These are phyloP conservation scores for Noctua fimbriata DNA, from an alignment of 2,888 invertebrate genomes.

Conservation along the genomic window DNA sequence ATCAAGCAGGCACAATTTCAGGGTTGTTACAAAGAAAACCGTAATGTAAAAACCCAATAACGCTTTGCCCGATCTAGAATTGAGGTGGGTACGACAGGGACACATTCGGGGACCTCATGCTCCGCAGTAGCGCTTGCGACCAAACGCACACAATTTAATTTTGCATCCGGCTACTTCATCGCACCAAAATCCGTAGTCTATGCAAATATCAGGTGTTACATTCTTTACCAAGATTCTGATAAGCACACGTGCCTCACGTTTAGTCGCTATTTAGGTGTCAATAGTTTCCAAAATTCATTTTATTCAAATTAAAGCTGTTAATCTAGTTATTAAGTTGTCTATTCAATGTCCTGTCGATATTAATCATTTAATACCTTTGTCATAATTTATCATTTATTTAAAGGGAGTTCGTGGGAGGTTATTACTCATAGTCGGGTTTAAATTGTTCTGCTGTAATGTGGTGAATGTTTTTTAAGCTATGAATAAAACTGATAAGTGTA, in stretches of 20 bases:
- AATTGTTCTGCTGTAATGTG: constrained; percentile 10
- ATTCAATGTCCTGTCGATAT: constrained; percentile 57
- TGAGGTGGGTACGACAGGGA: neutral
- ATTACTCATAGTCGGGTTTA: constrained; percentile 51
- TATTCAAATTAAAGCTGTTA: constrained; percentile 52
- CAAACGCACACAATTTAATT: neutral
- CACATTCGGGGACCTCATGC: no score
- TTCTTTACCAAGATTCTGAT: constrained; percentile 48
- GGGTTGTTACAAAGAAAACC: neutral
- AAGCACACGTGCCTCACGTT: constrained; percentile 55
- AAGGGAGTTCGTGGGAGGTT: constrained; percentile 50
- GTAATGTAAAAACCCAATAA: neutral
- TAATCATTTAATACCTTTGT: constrained; percentile 57
- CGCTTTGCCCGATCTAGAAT: neutral
- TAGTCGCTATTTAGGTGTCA: constrained; percentile 26
- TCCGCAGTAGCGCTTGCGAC: neutral
- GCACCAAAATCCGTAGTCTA: constrained; percentile 16
- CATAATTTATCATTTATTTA: constrained; percentile 57
- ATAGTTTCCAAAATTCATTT: constrained; percentile 51
- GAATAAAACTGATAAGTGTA: constrained; percentile 17
- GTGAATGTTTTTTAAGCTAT: constrained; percentile 43
- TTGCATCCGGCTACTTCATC: constrained; percentile 42
- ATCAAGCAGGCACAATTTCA: neutral
- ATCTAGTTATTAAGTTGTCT: constrained; percentile 60
- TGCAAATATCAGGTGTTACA: constrained; percentile 52